Percentiles rank a stretch among this genome's conserved stretches.
phyloP scores from a whole-genome alignment of 53 echinoderm and acorn worm species.

The Astropecten irregularis region DNA sequence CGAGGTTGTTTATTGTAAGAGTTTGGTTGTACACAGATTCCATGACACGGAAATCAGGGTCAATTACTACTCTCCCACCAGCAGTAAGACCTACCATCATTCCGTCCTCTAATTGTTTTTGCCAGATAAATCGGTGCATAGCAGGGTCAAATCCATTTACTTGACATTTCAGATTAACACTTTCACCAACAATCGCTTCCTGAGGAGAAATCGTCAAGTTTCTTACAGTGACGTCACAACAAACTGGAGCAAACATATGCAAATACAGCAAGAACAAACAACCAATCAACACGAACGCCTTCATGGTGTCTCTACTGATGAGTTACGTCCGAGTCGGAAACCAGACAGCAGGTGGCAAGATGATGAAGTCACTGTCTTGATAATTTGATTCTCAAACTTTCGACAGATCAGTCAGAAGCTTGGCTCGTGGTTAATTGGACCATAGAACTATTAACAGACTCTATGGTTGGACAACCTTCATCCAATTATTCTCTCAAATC shows the following conservation, averaged over 20 bases:
- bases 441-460: too few species aligned
- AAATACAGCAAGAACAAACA: background rate
- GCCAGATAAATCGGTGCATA: background rate
- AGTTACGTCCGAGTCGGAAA: too few species aligned
- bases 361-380: too few species aligned
- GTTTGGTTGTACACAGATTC: background rate
- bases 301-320: too few species aligned
- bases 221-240: background rate
- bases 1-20: slow-evolving; percentile 3
- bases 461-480: too few species aligned
- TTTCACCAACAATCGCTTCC: background rate
- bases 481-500: too few species aligned
- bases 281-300: background rate
- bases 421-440: too few species aligned
- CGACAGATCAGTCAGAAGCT: too few species aligned
- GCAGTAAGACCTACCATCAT: background rate
- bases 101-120: background rate
- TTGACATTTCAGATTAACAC: background rate
- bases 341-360: too few species aligned
- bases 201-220: background rate
- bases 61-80: background rate
- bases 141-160: background rate
- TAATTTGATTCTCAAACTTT: too few species aligned
- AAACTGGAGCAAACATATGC: background rate
- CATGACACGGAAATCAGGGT: background rate